Base-by-base conservation (phyloP, 2,797 vertebrate genomes). In the Ctenosaura bakeri region DNA sequence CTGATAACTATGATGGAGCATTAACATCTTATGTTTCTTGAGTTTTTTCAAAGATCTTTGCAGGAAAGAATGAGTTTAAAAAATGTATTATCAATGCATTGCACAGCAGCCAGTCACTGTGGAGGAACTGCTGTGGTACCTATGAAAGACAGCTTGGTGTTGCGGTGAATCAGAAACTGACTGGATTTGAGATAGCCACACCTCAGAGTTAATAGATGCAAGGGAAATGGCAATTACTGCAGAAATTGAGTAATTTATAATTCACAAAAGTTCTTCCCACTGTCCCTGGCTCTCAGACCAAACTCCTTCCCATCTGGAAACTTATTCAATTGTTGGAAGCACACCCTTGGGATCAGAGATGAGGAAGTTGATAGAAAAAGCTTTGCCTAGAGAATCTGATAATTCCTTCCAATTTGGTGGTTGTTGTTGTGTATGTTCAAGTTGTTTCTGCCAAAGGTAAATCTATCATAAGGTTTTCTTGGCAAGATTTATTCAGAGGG, bases 51-150 rank as follows among this genome's bases (percentile, higher is more conserved):
- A 76, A 88, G 2, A 32, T 69, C 1, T 1, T 77, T 0, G 0
- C 4, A 26, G 73, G 7, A 59, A 88, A 50, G 76, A 83, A 12
- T 54, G 3, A 83, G 14, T 59, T 59, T 14, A 18, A 59, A 59
- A 88, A 0, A 73, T 66, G 9, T 24, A 59, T 46, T 56, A 46
- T 29, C 35, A 32, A 22, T 42, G 35, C 18, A 42, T 54, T 35
- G 24, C 64, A 50, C 52, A 50, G 22, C 24, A 78, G 24, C 13
- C 1, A 1, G 0, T 64, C 26, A 83, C 50, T 66, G 4, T 10
- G n/a, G 59, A 14, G 4, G 16, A 87, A 82, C 0, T 0, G 1
- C 14, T 1, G 0, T 54, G 32, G 56, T 50, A 76, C 69, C 1
- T 24, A 42, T 1, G 38, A 22, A 1, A 64, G 32, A 35, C 56